Evolutionary conservation across 2,113 vertebrate species (phyloP).

Genomic region (Garra rufa): DNA sequence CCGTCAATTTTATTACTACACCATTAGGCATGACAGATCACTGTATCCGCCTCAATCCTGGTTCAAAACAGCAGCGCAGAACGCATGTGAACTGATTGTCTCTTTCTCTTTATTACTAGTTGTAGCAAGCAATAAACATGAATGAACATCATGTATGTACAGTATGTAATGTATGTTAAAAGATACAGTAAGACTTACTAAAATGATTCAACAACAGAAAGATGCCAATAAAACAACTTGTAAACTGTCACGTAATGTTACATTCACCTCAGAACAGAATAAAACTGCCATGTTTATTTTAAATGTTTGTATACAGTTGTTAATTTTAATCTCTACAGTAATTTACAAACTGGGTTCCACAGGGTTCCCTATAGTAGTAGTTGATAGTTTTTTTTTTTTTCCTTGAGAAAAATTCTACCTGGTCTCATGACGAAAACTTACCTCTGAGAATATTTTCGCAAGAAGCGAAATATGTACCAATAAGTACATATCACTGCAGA

Average conservation of each 20-base stretch:
- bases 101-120: neutral
- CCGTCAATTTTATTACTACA: neutral
- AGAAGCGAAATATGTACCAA: too few species aligned
- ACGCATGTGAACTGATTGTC: neutral
- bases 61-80: too few species aligned
- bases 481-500: too few species aligned
- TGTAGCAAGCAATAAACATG: neutral
- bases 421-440: too few species aligned
- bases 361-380: neutral
- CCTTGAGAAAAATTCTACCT: neutral
- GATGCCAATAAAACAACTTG: too few species aligned
- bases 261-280: too few species aligned
- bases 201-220: neutral
- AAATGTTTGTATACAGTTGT: too few species aligned
- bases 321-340: neutral
- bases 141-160: neutral
- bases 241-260: too few species aligned
- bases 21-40: neutral
- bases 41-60: neutral
- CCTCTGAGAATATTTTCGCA: too few species aligned
- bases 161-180: neutral
- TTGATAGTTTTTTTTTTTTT: neutral
- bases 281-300: too few species aligned
- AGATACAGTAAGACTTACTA: neutral
- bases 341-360: neutral